These are phyloP conservation scores for Leptopilina drosophilae DNA, from an alignment of 2,888 invertebrate species.

Conservation along the genomic window DNA sequence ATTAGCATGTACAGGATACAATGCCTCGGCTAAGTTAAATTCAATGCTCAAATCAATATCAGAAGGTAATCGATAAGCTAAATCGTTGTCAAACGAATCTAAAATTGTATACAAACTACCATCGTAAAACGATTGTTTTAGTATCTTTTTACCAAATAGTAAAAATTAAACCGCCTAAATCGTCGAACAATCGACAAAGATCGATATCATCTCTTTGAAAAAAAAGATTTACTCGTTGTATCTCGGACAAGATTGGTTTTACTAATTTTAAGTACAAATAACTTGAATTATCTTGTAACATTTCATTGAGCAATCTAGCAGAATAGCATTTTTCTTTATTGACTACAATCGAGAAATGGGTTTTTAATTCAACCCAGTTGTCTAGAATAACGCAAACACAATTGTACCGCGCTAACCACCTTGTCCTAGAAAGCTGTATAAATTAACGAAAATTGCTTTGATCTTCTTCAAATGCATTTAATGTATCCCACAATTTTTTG, in stretches of 20 bases:
- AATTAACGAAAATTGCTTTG: too few species aligned
- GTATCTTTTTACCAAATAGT: too few species aligned
- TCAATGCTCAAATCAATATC: background rate
- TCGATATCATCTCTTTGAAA: constrained; percentile 48
- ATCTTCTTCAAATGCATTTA: too few species aligned
- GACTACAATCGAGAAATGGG: constrained; percentile 45
- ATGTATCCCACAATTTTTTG: too few species aligned
- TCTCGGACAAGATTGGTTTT: constrained; percentile 42
- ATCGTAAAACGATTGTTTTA: too few species aligned
- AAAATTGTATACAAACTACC: too few species aligned
- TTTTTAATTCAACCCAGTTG: constrained; percentile 50
- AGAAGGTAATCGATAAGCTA: background rate
- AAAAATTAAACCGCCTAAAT: background rate
- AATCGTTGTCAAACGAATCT: background rate
- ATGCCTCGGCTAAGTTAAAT: background rate
- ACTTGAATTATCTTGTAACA: constrained; percentile 49
- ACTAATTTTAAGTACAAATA: constrained; percentile 47
- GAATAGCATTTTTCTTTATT: constrained; percentile 51
- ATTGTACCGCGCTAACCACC: constrained; percentile 42
- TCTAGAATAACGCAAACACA: constrained; percentile 47
- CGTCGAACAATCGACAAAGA: constrained; percentile 39
- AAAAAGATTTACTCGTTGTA: constrained; percentile 43
- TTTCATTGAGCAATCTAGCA: constrained; percentile 43
- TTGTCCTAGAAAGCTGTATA: too few species aligned
- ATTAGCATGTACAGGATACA: background rate